Base-by-base conservation (phyloP, 2,888 invertebrate genomes). In the Apamea epomidion region DNA sequence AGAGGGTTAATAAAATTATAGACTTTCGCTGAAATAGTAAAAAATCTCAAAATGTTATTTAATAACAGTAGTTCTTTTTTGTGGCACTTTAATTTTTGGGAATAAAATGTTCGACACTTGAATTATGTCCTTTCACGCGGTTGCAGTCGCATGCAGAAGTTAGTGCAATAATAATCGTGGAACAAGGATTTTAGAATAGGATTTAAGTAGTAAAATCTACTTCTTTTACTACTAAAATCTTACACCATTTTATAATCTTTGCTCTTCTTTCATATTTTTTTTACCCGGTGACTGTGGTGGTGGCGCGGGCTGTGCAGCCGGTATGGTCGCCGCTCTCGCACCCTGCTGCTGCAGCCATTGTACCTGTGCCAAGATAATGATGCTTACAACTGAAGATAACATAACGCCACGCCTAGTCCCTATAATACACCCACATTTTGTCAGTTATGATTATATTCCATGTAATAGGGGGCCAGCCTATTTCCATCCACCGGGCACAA, bases 341-440 rank as follows among this genome's bases (percentile, higher is more conserved):
- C 98, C 97, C 72, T 98, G 97, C 88, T 98, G 98, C 81, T 98
- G 98, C 54, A 98, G 93, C 98, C 98, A 98, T 87, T 98, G 98
- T 32, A 97, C 96, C 97, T 97, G 80, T 0, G 81, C 8, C n/a
- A 37, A 60, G 3, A 12, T 18, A 72, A 37, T 37, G 0, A 37
- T 51, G 32, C 25, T 71, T 54, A 25, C 3, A 58, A 10, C 10
- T 58, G 58, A 58, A 58, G 58, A 25, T 58, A 58, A 8, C 54
- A 54, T 10, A 51, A 51, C 18, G 14, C 5, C 25, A 54, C 54
- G 54, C 21, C 25, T 8, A 10, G 25, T 3, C 21, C 58, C 25
- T 58, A 58, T 58, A 58, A 25, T 25, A 58, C 58, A 58, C 25
- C 58, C 58, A 54, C 54, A 58, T 58, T 58, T 25, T 2, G 10